These are phyloP conservation scores for Siphlonurus alternatus DNA, from an alignment of 2,888 invertebrate genomes.

Conservation along the genomic window DNA sequence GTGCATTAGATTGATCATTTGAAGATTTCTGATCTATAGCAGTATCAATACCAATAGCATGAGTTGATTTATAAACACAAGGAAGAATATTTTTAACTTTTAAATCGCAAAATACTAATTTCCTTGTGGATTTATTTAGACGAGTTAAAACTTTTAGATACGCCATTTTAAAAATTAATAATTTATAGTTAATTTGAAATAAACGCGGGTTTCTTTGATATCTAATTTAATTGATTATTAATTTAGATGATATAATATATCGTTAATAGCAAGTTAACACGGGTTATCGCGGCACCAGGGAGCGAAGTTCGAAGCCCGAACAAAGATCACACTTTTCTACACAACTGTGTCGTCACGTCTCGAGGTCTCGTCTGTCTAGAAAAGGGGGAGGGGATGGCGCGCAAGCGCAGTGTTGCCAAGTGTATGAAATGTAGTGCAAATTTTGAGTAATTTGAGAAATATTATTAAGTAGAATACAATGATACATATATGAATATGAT, in stretches of 20 bases:
- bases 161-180: background rate
- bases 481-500: no score
- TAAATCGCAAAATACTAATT: background rate
- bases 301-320: background rate
- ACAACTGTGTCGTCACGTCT: background rate
- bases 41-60: slow-evolving; percentile 10
- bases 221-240: background rate
- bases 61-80: slow-evolving; percentile 12
- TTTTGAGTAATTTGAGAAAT: no score
- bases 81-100: background rate
- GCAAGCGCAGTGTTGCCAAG: background rate
- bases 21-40: slow-evolving; percentile 8
- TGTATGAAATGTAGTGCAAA: no score
- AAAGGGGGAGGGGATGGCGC: background rate
- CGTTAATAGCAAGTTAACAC: background rate
- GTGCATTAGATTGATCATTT: slow-evolving; percentile 16
- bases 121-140: background rate
- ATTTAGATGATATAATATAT: background rate
- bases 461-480: no score
- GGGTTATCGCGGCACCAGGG: background rate
- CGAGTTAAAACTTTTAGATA: background rate
- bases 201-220: background rate
- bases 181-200: background rate
- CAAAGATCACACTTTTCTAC: background rate
- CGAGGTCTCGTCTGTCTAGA: background rate